Conservation (phyloP, 2,113 vertebrate species). For the Myrmophylax atrothorax region DNA sequence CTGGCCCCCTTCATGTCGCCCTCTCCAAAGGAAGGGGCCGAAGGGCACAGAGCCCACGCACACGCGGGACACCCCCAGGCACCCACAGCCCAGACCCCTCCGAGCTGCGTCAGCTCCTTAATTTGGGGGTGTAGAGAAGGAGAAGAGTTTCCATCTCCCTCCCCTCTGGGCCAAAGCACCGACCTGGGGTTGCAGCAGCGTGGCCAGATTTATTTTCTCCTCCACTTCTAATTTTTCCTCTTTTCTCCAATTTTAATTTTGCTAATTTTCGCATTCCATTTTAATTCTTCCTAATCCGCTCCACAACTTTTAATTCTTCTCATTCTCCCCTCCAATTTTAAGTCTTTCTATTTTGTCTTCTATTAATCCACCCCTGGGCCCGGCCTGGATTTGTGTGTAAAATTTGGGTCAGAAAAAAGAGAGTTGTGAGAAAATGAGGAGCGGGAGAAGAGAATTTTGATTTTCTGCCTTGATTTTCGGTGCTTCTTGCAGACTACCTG, state of each 20-base stretch:
- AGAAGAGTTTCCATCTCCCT: background rate
- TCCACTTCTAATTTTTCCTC: background rate
- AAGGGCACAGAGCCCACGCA: background rate
- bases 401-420: background rate
- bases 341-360: background rate
- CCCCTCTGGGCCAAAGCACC: background rate
- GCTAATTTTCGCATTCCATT: too few relatives aligned
- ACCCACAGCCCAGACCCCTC: background rate
- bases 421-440: background rate
- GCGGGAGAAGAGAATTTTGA: background rate
- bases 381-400: background rate
- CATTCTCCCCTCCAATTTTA: background rate
- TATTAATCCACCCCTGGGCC: background rate
- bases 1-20: too few relatives aligned
- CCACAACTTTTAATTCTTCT: background rate
- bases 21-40: too few relatives aligned
- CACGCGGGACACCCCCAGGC: too few relatives aligned
- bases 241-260: background rate
- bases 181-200: background rate
- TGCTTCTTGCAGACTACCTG: accelerated
- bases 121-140: accelerated
- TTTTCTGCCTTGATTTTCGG: background rate
- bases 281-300: background rate
- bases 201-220: background rate
- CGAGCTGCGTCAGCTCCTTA: accelerated